These are phyloP conservation scores for Volucella zonaria DNA, from an alignment of 2,888 invertebrate genomes.

Conservation along the genomic window DNA sequence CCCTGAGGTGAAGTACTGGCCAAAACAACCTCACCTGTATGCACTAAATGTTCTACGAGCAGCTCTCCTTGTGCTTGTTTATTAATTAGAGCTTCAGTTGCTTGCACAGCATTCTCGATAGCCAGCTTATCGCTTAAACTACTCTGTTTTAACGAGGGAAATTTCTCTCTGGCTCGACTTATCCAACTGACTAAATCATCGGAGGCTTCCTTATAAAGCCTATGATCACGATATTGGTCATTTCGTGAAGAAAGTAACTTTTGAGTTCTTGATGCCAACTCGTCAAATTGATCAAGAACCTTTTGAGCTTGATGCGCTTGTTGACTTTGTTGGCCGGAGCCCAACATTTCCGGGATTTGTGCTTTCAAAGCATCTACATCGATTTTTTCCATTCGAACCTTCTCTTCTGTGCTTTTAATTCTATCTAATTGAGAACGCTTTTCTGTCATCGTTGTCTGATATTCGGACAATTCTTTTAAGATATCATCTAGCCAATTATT, in stretches of 20 bases:
- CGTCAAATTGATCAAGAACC: slow-evolving; percentile 92
- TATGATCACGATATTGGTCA: slow-evolving; percentile 93
- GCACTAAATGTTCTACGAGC: slow-evolving; percentile 92
- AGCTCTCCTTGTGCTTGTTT: slow-evolving; percentile 96
- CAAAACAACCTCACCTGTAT: slow-evolving; percentile 93
- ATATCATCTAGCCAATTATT: slow-evolving; percentile 90
- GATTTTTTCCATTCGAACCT: slow-evolving; percentile 93
- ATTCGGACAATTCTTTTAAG: slow-evolving; percentile 88
- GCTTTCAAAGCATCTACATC: slow-evolving; percentile 93
- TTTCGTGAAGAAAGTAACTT: slow-evolving; percentile 90
- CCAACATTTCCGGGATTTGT: slow-evolving; percentile 93
- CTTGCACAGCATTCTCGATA: slow-evolving; percentile 93
- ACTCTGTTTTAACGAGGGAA: slow-evolving; percentile 92
- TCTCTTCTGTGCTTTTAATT: slow-evolving; percentile 93
- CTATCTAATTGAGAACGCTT: slow-evolving; percentile 93
- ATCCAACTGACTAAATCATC: slow-evolving; percentile 95
- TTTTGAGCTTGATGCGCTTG: slow-evolving; percentile 93
- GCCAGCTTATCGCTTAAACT: slow-evolving; percentile 93
- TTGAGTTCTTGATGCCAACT: slow-evolving; percentile 89
- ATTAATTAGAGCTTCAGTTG: slow-evolving; percentile 92
- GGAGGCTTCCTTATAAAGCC: slow-evolving; percentile 94
- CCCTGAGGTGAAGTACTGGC: slow-evolving; percentile 92
- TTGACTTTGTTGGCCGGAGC: slow-evolving; percentile 92
- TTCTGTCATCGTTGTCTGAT: slow-evolving; percentile 92
- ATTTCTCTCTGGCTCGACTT: slow-evolving; percentile 92